phyloP scores from a whole-genome alignment of 1,140 invertebrate species.

The Platorchestia sp. region DNA sequence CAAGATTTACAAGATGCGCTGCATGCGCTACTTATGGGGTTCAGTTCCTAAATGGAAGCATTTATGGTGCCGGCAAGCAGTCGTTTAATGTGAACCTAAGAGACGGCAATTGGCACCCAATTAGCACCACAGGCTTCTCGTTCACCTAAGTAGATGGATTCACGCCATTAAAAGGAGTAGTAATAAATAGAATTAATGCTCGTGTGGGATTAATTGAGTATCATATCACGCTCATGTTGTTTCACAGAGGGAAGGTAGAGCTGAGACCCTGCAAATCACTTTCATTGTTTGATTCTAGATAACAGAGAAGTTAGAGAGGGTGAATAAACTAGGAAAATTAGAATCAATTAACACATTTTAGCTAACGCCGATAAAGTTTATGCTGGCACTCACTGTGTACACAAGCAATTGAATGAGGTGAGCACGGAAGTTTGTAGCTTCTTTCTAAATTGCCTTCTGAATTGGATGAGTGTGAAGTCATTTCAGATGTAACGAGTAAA shows the following conservation, averaged over 20 bases:
- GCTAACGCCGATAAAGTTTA: not conserved
- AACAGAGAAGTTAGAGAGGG: not conserved
- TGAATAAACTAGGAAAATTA: not conserved
- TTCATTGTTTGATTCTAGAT: not conserved
- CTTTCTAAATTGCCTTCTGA: not conserved
- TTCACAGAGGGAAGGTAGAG: not conserved
- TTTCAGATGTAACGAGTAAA: not conserved
- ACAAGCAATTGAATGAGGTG: not conserved
- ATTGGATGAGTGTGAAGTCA: not conserved
- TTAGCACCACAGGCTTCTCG: not conserved
- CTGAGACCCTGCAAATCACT: not conserved
- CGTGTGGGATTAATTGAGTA: not conserved
- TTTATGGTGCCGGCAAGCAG: not conserved
- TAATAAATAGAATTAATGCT: not conserved
- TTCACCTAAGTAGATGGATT: not conserved
- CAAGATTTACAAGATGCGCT: not conserved
- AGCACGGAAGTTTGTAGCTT: not conserved
- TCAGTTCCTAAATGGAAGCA: not conserved
- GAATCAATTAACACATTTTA: not conserved
- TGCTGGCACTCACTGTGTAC: not conserved
- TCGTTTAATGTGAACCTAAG: not conserved
- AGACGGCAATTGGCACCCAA: not conserved
- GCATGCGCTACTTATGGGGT: not conserved
- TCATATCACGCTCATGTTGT: not conserved
- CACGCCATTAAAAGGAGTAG: not conserved